Percentiles rank a stretch among this genome's conserved stretches.
Evolutionary conservation across 1,140 invertebrate species (phyloP).

Genomic region (Drosophila erecta): DNA sequence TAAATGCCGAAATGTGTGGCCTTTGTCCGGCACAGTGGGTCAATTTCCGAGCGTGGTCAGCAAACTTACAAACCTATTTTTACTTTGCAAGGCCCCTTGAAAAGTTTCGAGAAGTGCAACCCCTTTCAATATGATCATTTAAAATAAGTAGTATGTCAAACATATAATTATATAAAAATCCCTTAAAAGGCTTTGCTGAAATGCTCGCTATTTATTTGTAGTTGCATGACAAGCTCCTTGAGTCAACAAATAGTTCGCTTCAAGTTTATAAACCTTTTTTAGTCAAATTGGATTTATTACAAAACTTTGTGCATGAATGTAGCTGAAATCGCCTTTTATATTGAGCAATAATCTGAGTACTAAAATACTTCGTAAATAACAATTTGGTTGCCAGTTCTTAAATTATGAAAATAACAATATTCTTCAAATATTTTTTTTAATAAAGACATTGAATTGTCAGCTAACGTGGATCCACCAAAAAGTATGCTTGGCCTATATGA

Average conservation of each 20-base stretch:
- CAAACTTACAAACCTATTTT: too few relatives aligned
- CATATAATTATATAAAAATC: too few relatives aligned
- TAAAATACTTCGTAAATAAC: background rate
- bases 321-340: too few relatives aligned
- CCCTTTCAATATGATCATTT: too few relatives aligned
- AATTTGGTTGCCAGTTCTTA: too few relatives aligned
- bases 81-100: too few relatives aligned
- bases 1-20: conserved; percentile 21
- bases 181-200: background rate
- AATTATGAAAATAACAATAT: too few relatives aligned
- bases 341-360: too few relatives aligned
- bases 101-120: background rate
- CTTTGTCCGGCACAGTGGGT: background rate
- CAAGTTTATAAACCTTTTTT: background rate
- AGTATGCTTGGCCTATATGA: conserved; percentile 12
- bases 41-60: background rate
- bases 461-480: too few relatives aligned
- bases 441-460: too few relatives aligned
- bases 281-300: background rate
- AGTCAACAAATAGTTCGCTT: background rate
- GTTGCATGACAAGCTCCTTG: background rate
- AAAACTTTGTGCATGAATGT: background rate
- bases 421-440: too few relatives aligned
- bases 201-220: background rate
- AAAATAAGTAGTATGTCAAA: too few relatives aligned